Evolutionary conservation across 2,888 invertebrate genomes (phyloP).

Genomic region (Willowsia nigromaculata): DNA sequence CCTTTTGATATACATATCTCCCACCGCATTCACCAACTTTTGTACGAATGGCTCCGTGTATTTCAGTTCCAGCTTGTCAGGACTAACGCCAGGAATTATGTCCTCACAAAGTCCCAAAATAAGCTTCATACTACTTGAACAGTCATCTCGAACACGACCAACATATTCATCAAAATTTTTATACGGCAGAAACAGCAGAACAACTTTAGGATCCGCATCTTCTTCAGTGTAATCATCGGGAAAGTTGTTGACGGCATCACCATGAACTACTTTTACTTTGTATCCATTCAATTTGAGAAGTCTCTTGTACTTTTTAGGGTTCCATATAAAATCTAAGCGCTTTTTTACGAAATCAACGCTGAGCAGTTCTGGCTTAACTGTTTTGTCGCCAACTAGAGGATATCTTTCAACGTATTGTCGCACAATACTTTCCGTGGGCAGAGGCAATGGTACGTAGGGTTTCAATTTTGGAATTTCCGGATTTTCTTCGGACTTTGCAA

Average conservation of each 20-base stretch:
- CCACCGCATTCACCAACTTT: constrained; percentile 45
- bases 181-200: constrained; percentile 74
- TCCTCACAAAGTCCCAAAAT: constrained; percentile 48
- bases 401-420: constrained; percentile 50
- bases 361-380: constrained; percentile 41
- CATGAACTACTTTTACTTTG: constrained; percentile 70
- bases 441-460: constrained; percentile 36
- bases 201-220: constrained; percentile 5
- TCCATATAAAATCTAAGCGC: constrained; percentile 75
- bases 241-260: constrained; percentile 65
- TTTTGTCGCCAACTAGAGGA: constrained; percentile 56
- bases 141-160: constrained; percentile 15
- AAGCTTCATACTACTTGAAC: constrained; percentile 42
- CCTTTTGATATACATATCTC: constrained; percentile 47
- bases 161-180: constrained; percentile 67
- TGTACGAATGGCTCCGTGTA: constrained; percentile 11
- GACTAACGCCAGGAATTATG: constrained; percentile 27
- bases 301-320: constrained; percentile 74
- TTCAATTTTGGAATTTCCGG: constrained; percentile 39
- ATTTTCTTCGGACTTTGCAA: background rate
- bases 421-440: constrained; percentile 67
- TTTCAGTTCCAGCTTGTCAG: background rate
- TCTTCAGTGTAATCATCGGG: background rate
- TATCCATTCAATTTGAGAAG: constrained; percentile 68
- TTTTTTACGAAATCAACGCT: constrained; percentile 55